Evolutionary conservation across 2,888 invertebrate genomes (phyloP).

Genomic region (Charanyca ferruginea): DNA sequence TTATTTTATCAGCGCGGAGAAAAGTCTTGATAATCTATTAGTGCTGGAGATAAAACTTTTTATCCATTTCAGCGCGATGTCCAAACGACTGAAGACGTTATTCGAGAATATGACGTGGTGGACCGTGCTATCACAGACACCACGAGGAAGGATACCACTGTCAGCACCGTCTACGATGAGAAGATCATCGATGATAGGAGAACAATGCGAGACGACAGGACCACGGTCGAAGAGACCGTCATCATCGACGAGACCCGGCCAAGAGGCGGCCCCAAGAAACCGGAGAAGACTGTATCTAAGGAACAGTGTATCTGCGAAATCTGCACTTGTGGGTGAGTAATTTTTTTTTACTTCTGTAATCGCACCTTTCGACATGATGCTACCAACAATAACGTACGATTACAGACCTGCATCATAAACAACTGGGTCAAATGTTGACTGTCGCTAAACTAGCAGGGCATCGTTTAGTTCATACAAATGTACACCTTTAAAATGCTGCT

Average conservation of each 20-base stretch:
- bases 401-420: conserved; percentile 20
- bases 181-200: conserved; percentile 85
- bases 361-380: conserved; percentile 58
- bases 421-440: conserved; percentile 37
- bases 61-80: conserved; percentile 84
- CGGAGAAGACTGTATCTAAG: conserved; percentile 87
- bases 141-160: conserved; percentile 83
- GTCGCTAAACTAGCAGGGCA: conserved; percentile 60
- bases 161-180: conserved; percentile 88
- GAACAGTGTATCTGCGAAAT: conserved; percentile 97
- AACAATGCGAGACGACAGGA: conserved; percentile 87
- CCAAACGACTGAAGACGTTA: conserved; percentile 87
- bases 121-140: conserved; percentile 89
- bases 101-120: conserved; percentile 88
- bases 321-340: conserved; percentile 97
- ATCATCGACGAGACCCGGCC: conserved; percentile 84
- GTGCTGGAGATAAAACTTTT: conserved; percentile 43
- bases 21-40: conserved; percentile 15
- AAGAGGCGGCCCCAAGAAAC: conserved; percentile 85
- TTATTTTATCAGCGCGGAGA: conserved; percentile 20
- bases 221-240: conserved; percentile 80
- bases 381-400: neutral
- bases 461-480: conserved; percentile 61
- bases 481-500: conserved; percentile 1
- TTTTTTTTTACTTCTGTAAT: conserved; percentile 11